These are phyloP conservation scores for Gephyroberyx darwinii DNA, from an alignment of 2,797 vertebrate genomes.

Conservation along the genomic window DNA sequence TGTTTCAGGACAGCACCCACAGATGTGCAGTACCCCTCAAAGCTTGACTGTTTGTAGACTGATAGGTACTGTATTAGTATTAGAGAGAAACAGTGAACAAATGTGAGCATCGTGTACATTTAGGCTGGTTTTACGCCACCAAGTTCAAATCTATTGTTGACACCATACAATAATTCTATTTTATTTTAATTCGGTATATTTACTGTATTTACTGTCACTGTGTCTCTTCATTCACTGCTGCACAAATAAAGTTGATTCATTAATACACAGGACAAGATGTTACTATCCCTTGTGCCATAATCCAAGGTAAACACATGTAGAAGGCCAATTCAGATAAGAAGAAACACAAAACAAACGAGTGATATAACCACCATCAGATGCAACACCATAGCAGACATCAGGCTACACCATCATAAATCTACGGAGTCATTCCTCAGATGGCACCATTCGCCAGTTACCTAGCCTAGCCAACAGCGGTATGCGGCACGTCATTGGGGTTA, in stretches of 20 bases:
- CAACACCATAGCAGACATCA: no score
- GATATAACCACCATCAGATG: no score
- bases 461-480: no score
- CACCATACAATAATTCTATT: neutral
- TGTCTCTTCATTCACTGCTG: neutral
- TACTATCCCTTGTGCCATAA: no score
- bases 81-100: neutral
- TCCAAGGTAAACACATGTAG: no score
- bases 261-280: no score
- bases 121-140: neutral
- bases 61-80: neutral
- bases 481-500: no score
- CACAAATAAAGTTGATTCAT: neutral
- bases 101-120: neutral
- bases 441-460: no score
- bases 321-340: no score
- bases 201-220: neutral
- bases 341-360: no score
- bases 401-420: no score
- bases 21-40: neutral
- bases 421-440: no score
- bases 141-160: neutral
- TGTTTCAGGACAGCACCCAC: conserved; percentile 4
- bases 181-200: neutral
- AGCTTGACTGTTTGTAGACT: neutral